These are phyloP conservation scores for Bactericera cockerelli DNA, from an alignment of 1,140 invertebrate genomes.

Conservation along the genomic window DNA sequence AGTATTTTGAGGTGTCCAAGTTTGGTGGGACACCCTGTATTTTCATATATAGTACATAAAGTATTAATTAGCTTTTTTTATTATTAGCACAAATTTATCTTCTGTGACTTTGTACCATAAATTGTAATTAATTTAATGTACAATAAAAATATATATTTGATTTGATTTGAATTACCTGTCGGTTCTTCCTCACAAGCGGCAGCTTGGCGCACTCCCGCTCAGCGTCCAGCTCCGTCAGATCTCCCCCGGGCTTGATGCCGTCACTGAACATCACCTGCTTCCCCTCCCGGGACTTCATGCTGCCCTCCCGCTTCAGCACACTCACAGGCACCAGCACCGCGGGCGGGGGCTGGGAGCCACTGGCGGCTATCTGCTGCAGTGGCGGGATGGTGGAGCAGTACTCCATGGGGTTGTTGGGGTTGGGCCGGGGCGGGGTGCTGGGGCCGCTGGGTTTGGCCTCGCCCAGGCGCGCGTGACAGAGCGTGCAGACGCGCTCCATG, in stretches of 20 bases:
- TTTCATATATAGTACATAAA: no score
- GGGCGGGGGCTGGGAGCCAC: conserved; percentile 38
- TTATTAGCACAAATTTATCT: no score
- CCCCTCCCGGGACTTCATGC: conserved; percentile 35
- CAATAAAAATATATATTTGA: no score
- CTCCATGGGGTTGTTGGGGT: conserved; percentile 80
- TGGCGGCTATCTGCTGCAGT: conserved; percentile 47
- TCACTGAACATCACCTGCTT: conserved; percentile 83
- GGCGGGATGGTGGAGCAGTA: conserved; percentile 78
- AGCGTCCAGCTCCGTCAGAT: conserved; percentile 59
- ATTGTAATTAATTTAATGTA: no score
- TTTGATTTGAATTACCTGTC: no score
- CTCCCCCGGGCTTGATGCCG: conserved; percentile 77
- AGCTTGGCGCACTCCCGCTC: conserved; percentile 11
- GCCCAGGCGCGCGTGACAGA: conserved; percentile 23
- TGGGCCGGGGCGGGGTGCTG: conserved; percentile 37
- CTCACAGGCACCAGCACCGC: conserved; percentile 74
- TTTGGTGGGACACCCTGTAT: no score
- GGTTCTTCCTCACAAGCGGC: not conserved
- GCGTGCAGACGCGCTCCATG: conserved; percentile 44
- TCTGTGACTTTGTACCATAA: no score
- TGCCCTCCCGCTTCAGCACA: conserved; percentile 58
- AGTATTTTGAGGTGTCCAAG: no score
- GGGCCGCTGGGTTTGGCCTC: conserved; percentile 16
- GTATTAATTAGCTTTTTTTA: conserved; percentile 8